Percentiles rank a stretch among this genome's conserved stretches.
These are phyloP conservation scores for Drosophila parthenogenetica DNA, from an alignment of 2,888 invertebrate species.

Conservation along the genomic window DNA sequence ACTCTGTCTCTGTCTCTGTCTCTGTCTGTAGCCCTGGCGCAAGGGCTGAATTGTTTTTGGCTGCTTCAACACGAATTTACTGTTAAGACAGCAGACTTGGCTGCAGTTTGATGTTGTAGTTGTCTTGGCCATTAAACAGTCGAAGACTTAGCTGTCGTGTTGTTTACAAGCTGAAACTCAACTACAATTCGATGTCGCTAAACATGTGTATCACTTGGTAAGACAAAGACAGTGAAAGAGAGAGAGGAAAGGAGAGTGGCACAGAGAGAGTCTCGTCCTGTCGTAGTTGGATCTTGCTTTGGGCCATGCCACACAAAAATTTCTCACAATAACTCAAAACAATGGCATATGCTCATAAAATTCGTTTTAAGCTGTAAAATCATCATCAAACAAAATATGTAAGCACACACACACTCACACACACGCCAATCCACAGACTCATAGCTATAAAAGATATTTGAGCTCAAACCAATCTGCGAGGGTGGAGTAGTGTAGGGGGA, in stretches of 20 bases:
- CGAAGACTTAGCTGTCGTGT: conserved; percentile 34
- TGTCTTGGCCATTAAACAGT: conserved; percentile 52
- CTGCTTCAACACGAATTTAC: conserved; percentile 56
- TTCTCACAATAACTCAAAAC: conserved; percentile 83
- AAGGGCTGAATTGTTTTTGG: conserved; percentile 34
- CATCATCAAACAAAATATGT: conserved; percentile 82
- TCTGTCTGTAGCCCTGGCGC: conserved; percentile 12
- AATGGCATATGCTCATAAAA: conserved; percentile 83
- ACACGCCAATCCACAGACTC: neutral
- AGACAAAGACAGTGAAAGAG: neutral
- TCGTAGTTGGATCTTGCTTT: conserved; percentile 11
- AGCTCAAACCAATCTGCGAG: conserved; percentile 23
- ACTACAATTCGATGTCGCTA: conserved; percentile 80
- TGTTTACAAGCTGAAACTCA: conserved; percentile 44
- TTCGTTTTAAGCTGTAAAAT: conserved; percentile 84
- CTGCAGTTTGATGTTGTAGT: conserved; percentile 13
- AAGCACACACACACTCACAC: conserved; percentile 53
- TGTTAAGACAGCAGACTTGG: conserved; percentile 48
- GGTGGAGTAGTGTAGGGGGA: conserved; percentile 4
- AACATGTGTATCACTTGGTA: conserved; percentile 82
- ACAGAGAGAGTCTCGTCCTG: conserved; percentile 8
- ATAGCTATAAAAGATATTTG: conserved; percentile 64
- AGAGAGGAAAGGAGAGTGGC: neutral
- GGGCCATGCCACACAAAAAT: conserved; percentile 59
- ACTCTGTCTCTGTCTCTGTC: neutral